These are phyloP conservation scores for Heliothis peltigera DNA, from an alignment of 2,888 invertebrate genomes.

Conservation along the genomic window DNA sequence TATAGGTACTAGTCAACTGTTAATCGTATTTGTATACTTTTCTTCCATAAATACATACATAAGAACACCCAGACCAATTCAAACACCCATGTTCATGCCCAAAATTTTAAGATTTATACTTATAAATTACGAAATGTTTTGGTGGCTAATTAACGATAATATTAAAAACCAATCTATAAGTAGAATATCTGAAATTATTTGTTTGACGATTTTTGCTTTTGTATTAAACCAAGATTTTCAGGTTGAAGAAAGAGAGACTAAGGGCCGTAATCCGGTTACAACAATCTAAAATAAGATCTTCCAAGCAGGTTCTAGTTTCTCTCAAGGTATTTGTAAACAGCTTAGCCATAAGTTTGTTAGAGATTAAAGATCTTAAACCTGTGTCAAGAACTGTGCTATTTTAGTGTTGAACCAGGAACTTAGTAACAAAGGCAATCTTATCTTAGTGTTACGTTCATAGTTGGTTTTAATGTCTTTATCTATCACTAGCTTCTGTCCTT, in stretches of 20 bases:
- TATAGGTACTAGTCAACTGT: too few relatives aligned
- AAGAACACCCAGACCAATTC: too few relatives aligned
- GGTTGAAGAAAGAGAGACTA: conserved; percentile 18
- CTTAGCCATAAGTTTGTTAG: conserved; percentile 41
- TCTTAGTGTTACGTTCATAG: neutral
- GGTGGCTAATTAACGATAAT: too few relatives aligned
- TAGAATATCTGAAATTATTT: too few relatives aligned
- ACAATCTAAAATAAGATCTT: conserved; percentile 22
- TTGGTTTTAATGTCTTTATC: neutral
- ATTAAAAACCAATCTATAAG: too few relatives aligned
- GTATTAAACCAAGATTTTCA: conserved; percentile 20
- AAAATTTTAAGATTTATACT: too few relatives aligned
- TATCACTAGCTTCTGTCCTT: neutral
- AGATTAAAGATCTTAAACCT: conserved; percentile 52
- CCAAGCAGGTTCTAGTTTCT: conserved; percentile 39
- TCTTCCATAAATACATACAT: too few relatives aligned
- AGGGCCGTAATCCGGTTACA: neutral
- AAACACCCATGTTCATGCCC: too few relatives aligned
- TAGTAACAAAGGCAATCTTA: conserved; percentile 37
- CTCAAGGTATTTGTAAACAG: conserved; percentile 34
- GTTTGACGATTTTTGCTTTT: neutral
- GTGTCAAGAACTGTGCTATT: conserved; percentile 39
- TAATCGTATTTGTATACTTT: too few relatives aligned
- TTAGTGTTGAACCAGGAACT: conserved; percentile 34
- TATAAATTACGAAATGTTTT: too few relatives aligned